A percentile compares a stretch with the other conserved stretches of the same genome.
Conservation (phyloP, 2,888 invertebrate species). For the Drosophila demipolita region DNA sequence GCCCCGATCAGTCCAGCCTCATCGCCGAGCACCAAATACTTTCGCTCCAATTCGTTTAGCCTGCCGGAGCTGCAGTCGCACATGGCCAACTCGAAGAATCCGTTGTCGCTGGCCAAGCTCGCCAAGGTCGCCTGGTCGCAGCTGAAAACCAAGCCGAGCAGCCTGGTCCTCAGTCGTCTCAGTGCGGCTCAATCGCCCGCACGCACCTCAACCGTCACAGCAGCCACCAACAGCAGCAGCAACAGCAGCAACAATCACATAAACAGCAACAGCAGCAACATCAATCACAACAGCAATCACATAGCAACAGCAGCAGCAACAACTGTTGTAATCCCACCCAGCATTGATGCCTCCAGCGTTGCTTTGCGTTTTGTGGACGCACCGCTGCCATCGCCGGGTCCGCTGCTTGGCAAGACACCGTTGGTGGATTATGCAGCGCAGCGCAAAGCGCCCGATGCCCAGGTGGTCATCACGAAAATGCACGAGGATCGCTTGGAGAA, state of each 20-base stretch:
- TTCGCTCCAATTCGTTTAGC: slow-evolving; percentile 87
- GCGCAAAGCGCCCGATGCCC: slow-evolving; percentile 78
- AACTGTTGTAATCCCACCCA: slow-evolving; percentile 25
- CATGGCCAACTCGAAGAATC: slow-evolving; percentile 83
- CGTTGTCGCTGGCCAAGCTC: slow-evolving; percentile 82
- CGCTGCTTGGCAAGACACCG: slow-evolving; percentile 92
- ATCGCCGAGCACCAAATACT: slow-evolving; percentile 85
- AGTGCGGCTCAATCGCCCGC: slow-evolving; percentile 79
- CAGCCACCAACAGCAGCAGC: slow-evolving; percentile 2
- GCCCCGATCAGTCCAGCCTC: slow-evolving; percentile 84
- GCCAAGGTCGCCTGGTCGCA: slow-evolving; percentile 85
- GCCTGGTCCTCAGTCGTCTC: slow-evolving; percentile 86
- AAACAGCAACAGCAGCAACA: slow-evolving; percentile 3
- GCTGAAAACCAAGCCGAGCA: slow-evolving; percentile 86
- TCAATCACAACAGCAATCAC: slow-evolving; percentile 5
- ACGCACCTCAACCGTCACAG: slow-evolving; percentile 52
- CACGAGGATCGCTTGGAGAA: slow-evolving; percentile 81
- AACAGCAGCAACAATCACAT: slow-evolving; percentile 19
- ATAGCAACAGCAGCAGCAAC: slow-evolving; percentile 12
- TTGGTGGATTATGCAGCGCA: slow-evolving; percentile 88
- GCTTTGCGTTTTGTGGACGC: slow-evolving; percentile 86
- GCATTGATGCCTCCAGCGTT: slow-evolving; percentile 32
- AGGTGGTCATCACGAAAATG: slow-evolving; percentile 84
- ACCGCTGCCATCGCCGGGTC: slow-evolving; percentile 93
- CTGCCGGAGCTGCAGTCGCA: slow-evolving; percentile 86